phyloP scores from a whole-genome alignment of 2,888 invertebrate genomes.

The Napeogenes sylphis region DNA sequence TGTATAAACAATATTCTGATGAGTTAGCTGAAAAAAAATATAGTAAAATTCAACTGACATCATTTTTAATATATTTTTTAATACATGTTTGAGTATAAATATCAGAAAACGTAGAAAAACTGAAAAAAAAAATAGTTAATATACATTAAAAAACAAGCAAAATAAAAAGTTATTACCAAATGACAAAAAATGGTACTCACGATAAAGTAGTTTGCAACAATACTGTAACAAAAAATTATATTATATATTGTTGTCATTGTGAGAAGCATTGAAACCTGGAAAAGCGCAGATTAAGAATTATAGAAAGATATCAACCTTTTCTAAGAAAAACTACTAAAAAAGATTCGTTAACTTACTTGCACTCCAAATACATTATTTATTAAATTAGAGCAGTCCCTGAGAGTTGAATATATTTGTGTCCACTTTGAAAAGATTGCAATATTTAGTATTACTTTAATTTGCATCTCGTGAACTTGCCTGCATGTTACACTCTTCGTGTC shows the following conservation, averaged over 20 bases:
- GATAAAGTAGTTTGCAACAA: background rate
- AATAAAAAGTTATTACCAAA: too few relatives aligned
- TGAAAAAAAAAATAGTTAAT: too few relatives aligned
- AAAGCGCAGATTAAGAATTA: background rate
- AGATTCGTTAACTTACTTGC: slow-evolving; percentile 8
- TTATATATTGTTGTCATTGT: background rate
- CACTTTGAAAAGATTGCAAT: slow-evolving; percentile 13
- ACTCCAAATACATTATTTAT: slow-evolving; percentile 5
- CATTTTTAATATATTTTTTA: too few relatives aligned
- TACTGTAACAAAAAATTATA: slow-evolving; percentile 16
- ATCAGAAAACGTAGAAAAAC: too few relatives aligned
- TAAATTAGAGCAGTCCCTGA: slow-evolving; percentile 5
- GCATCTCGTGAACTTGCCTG: slow-evolving; percentile 14
- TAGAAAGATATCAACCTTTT: too few relatives aligned
- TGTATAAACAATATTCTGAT: background rate
- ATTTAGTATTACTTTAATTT: slow-evolving; percentile 2
- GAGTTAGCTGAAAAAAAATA: background rate
- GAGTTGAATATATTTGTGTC: slow-evolving; percentile 9
- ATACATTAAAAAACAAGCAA: too few relatives aligned
- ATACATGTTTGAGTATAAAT: too few relatives aligned
- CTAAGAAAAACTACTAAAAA: too few relatives aligned
- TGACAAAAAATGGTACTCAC: background rate
- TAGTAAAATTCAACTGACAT: too few relatives aligned
- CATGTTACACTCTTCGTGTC: slow-evolving; percentile 2
- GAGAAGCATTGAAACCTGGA: slow-evolving; percentile 6